Percentiles rank a stretch among this genome's conserved stretches.
These are phyloP conservation scores for Abrostola triplasia DNA, from an alignment of 2,888 invertebrate species.

Conservation along the genomic window DNA sequence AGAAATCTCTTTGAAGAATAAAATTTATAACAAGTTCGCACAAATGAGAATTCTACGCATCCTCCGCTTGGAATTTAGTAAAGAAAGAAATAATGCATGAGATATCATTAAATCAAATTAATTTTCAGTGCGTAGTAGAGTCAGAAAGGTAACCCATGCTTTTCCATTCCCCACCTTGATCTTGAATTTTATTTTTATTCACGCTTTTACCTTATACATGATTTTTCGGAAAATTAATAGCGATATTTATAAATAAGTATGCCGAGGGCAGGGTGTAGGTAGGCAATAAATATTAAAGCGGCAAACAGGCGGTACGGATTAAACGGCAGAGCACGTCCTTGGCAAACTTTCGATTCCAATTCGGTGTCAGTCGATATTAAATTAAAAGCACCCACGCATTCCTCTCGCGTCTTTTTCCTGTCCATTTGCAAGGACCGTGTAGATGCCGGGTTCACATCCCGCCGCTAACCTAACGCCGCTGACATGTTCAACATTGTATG, in stretches of 20 bases:
- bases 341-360: constrained; percentile 86
- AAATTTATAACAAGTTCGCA: constrained; percentile 19
- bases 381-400: constrained; percentile 88
- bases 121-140: background rate
- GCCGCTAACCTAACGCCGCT: constrained; percentile 72
- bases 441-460: constrained; percentile 85
- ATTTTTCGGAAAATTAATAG: constrained; percentile 65
- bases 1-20: constrained; percentile 33
- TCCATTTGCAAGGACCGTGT: constrained; percentile 88
- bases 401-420: constrained; percentile 87
- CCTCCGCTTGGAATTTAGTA: too few relatives aligned
- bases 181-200: constrained; percentile 31
- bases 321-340: constrained; percentile 82
- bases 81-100: background rate
- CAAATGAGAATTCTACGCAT: constrained; percentile 23
- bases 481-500: constrained; percentile 60
- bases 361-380: constrained; percentile 88
- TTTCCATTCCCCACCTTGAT: constrained; percentile 22
- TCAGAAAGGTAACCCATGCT: background rate
- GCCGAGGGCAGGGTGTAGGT: constrained; percentile 52
- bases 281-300: constrained; percentile 77
- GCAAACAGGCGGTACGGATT: constrained; percentile 73
- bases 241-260: constrained; percentile 67
- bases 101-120: constrained; percentile 10
- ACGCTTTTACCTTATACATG: constrained; percentile 38